Evolutionary conservation across 2,888 invertebrate genomes (phyloP), one percentile per base, ranked within the genome.

Genomic region (Ferdinandea cuprea): DNA sequence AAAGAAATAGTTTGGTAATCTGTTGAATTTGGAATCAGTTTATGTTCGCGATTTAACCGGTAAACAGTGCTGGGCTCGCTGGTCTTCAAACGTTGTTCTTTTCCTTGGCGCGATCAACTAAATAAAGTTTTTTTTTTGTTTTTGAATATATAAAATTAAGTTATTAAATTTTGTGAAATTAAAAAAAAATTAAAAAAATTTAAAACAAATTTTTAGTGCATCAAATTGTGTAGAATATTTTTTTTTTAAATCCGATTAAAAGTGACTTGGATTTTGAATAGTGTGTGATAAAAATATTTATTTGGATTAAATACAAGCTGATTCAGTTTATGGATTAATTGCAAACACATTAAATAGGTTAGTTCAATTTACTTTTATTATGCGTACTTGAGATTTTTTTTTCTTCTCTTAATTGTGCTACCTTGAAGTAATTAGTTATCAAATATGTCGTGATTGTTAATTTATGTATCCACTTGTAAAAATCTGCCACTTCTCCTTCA

Each of bases 41-140:
- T 66, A 72, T 68, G 68, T 72, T 68, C 83, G 83, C 77, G 83
- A 73, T 83, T 73, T 52, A 72, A 63, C 78, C 83, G 83, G 83
- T 72, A 83, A 78, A 78, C 78, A 83, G 66, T 56, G 72, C 56
- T 66, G 59, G 37, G 65, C 52, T 65, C 46, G 68, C 40, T 50
- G 11, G 73, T 68, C 52, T 56, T 35, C 4, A 40, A 8, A 30
- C 42, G 13, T 7, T n/a, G 5, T 4, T 21, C 13, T 44, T 48
- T 2, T 58, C 28, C 30, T 44, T 63, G 17, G 37, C 48, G 65
- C 63, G 56, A 48, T 15, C 2, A 40, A 40, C 6, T 15, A 3
- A 40, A 13, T 15, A 7, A 40, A 40, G 40, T 5, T 4, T 37
- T 37, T 28, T 1, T n/a, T n/a, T n/a, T n/a, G n/a, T 28, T 1